A percentile compares a stretch with the other conserved stretches of the same genome.
Evolutionary conservation across 2,888 invertebrate species (phyloP).

Genomic region (Chrysodeixis includens): DNA sequence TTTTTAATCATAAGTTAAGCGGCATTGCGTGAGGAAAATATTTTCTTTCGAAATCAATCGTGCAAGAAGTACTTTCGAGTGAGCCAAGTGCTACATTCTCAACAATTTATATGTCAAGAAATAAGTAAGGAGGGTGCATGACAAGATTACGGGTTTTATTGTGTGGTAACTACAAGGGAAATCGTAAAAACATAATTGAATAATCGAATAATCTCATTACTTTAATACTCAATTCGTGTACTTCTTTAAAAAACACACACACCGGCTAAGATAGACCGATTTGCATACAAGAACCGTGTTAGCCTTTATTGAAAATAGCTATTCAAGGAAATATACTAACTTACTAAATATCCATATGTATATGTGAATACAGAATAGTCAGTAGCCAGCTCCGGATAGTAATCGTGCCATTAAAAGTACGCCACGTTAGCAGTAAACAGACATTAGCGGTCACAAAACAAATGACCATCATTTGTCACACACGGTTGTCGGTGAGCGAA

Average conservation of each 20-base stretch:
- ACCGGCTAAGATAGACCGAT: background rate
- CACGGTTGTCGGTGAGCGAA: conserved; percentile 64
- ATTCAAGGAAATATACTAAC: conserved; percentile 34
- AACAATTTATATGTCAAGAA: conserved; percentile 19
- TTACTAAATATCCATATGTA: background rate
- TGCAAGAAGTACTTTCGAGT: conserved; percentile 46
- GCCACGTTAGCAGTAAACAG: conserved; percentile 53
- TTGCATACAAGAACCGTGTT: background rate
- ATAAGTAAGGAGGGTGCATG: conserved; percentile 5
- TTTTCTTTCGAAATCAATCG: conserved; percentile 61
- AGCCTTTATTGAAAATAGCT: too few relatives aligned
- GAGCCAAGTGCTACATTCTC: conserved; percentile 30
- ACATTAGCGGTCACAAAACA: conserved; percentile 68
- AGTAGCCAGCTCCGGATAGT: conserved; percentile 27
- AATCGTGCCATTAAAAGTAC: conserved; percentile 58
- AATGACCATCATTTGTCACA: conserved; percentile 74
- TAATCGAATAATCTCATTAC: background rate
- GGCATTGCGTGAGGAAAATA: conserved; percentile 54
- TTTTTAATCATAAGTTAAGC: conserved; percentile 52
- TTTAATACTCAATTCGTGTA: background rate
- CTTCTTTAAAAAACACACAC: background rate
- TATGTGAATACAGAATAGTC: conserved; percentile 10
- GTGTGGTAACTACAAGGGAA: background rate
- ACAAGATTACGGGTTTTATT: background rate
- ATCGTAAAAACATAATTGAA: background rate